phyloP scores from a whole-genome alignment of 2,888 invertebrate genomes.

The Hypsopygia costalis region DNA sequence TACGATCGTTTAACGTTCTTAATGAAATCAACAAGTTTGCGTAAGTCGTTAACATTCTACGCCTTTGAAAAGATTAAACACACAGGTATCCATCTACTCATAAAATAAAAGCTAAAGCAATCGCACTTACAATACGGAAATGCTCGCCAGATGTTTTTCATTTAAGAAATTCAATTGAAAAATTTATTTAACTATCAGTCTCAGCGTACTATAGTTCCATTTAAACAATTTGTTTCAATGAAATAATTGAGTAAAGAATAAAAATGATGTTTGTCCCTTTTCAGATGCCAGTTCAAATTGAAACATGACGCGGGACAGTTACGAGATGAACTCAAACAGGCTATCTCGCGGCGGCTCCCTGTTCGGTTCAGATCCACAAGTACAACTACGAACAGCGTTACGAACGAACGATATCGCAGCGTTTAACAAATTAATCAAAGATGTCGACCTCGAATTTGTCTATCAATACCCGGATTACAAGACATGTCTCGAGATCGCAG shows the following conservation, averaged over 20 bases:
- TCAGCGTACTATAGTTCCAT: conserved; percentile 39
- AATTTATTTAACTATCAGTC: conserved; percentile 38
- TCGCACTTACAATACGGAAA: conserved; percentile 13
- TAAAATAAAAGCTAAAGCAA: background rate
- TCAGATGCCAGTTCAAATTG: conserved; percentile 67
- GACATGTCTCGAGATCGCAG: conserved; percentile 81
- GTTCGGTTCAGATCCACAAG: conserved; percentile 69
- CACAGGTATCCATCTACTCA: background rate
- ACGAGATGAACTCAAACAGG: conserved; percentile 69
- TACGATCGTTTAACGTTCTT: conserved; percentile 44
- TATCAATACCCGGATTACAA: conserved; percentile 81
- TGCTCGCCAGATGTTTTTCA: conserved; percentile 38
- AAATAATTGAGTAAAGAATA: conserved; percentile 43
- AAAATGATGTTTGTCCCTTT: conserved; percentile 38
- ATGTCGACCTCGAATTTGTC: conserved; percentile 74
- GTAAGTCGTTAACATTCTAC: conserved; percentile 29
- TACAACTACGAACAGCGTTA: conserved; percentile 73
- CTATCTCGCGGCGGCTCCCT: conserved; percentile 64
- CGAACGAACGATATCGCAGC: conserved; percentile 71
- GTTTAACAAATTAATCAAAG: conserved; percentile 72
- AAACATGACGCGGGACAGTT: conserved; percentile 65
- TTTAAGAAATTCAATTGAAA: conserved; percentile 51
- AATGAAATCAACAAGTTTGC: conserved; percentile 45
- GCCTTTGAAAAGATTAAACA: conserved; percentile 9
- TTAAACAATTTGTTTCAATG: conserved; percentile 47